A percentile compares a stretch with the other conserved stretches of the same genome.
These are phyloP conservation scores for Doryteuthis pealeii DNA, from an alignment of 1,140 invertebrate genomes.

Conservation along the genomic window DNA sequence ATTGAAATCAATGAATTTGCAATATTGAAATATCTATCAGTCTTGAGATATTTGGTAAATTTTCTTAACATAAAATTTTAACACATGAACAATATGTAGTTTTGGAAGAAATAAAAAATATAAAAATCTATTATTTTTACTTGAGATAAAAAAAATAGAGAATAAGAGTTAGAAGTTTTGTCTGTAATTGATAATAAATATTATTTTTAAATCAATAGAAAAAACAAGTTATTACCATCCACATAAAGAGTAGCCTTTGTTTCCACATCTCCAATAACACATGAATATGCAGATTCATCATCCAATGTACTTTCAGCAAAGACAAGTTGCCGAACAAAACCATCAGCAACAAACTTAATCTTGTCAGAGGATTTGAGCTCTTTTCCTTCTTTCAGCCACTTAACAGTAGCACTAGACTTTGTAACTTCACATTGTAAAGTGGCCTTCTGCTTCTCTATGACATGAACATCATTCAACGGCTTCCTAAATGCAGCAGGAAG, in stretches of 20 bases:
- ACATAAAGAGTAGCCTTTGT: constrained; percentile 83
- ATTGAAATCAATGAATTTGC: no score
- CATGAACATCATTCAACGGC: constrained; percentile 43
- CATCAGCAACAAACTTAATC: constrained; percentile 49
- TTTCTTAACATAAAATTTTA: no score
- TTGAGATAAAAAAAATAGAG: no score
- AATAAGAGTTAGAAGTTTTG: no score
- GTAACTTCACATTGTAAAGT: constrained; percentile 62
- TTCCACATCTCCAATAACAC: constrained; percentile 74
- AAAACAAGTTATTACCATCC: constrained; percentile 74
- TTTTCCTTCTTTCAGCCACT: constrained; percentile 83
- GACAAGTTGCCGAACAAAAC: constrained; percentile 64
- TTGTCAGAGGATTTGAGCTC: constrained; percentile 43
- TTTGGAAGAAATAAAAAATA: no score
- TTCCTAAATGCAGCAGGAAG: constrained; percentile 47
- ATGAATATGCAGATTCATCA: constrained; percentile 83
- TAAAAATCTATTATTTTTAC: no score
- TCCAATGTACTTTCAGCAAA: constrained; percentile 76
- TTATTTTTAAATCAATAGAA: no score
- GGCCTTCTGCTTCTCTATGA: constrained; percentile 43
- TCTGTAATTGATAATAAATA: no score
- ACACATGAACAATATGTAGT: no score
- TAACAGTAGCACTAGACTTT: constrained; percentile 76
- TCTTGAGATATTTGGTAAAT: no score
- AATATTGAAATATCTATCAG: no score